Base-by-base conservation (phyloP, 2,797 vertebrate genomes). In the Notolepis coatsorum region DNA sequence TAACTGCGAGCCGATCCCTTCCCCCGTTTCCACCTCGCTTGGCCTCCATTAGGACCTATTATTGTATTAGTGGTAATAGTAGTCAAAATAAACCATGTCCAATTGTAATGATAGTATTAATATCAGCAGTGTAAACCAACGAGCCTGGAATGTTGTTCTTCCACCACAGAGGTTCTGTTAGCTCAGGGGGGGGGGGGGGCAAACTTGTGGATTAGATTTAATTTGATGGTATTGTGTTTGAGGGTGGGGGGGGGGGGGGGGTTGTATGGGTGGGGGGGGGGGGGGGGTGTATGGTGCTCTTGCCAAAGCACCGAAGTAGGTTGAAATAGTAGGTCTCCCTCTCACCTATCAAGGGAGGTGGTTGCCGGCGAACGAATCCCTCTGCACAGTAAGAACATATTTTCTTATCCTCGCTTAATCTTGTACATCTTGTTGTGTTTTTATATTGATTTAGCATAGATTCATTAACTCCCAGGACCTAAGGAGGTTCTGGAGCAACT, bases 31-130 rank as follows among this genome's bases (percentile, higher is more conserved):
- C 73, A 67, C 52, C 70, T 58, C 65, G 49, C 75, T 86, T 83
- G 84, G 65, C 84, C 85, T 81, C 81, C 86, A 92, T 91, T 89
- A 90, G 66, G 65, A 33, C 78, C 89, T 91, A 92, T 93, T 92
- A 91, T 93, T 92, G 89, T 91, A 92, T 92, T 93, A 92, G 84
- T 75, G 73, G 81, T 91, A 92, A 92, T 92, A 86, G 88, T 82
- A 90, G 85, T 91, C 81, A 85, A 92, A 93, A 93, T 88, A 93
- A 93, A 90, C 88, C 80, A 63, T 79, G 84, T 90, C 83, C 71
- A 89, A 86, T 88, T 81, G 88, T 92, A 92, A 91, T 92, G 90
- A 91, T 87, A 81, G 84, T 90, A 91, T 91, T 92, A 92, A 87
- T 89, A 87, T 85, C 82, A 83, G 79, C 84, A 85, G 82, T 85